phyloP scores from a whole-genome alignment of 2,113 vertebrate genomes.

The Notothenia coriiceps region DNA sequence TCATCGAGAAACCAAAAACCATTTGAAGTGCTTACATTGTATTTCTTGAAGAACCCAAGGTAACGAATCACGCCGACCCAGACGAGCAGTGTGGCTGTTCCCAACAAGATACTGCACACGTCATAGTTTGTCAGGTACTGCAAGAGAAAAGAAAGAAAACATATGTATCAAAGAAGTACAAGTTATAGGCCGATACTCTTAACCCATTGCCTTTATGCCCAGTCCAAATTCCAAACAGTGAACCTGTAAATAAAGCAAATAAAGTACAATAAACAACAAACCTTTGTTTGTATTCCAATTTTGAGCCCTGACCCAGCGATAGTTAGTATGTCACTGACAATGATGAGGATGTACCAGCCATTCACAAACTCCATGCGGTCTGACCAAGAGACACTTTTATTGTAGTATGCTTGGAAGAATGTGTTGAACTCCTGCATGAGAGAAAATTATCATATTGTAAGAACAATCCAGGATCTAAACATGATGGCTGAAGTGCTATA shows the following conservation, averaged over 20 bases:
- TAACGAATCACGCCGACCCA: conserved; percentile 96
- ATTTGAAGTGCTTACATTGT: conserved; percentile 88
- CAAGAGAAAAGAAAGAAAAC: conserved; percentile 14
- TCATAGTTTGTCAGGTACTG: conserved; percentile 94
- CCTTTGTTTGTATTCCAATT: conserved; percentile 97
- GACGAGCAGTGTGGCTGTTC: conserved; percentile 92
- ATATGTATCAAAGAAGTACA: not conserved
- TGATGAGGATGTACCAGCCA: conserved; percentile 94
- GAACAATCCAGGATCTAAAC: not conserved
- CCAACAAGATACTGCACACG: conserved; percentile 93
- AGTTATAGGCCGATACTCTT: not conserved
- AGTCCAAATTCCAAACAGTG: not conserved
- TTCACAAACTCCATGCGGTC: conserved; percentile 96
- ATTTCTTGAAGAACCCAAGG: conserved; percentile 95
- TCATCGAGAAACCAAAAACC: not conserved
- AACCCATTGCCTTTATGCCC: not conserved
- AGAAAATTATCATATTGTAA: conserved; percentile 9
- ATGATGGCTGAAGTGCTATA: not conserved
- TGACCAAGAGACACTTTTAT: conserved; percentile 86
- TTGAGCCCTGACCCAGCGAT: conserved; percentile 91
- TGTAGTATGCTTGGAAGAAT: conserved; percentile 86
- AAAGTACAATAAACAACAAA: conserved; percentile 16
- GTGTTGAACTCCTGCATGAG: conserved; percentile 88
- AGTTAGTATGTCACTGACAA: conserved; percentile 90
- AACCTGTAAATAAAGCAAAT: not conserved